These are phyloP conservation scores for Poliocrania exsul DNA, from an alignment of 2,797 vertebrate species.

Conservation along the genomic window DNA sequence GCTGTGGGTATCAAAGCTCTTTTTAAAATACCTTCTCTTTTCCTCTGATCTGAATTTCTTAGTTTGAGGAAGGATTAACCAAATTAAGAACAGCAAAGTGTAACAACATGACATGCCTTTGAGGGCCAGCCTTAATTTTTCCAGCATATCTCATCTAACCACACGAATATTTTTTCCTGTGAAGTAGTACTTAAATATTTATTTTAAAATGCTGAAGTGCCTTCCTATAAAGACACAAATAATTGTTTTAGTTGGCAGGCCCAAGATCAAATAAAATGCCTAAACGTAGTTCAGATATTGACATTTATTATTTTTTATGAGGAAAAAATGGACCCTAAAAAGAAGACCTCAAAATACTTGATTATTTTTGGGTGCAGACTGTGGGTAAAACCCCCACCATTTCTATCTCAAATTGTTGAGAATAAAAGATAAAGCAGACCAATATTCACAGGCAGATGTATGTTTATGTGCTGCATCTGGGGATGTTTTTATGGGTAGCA, in stretches of 20 bases:
- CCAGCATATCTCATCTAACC: conserved; percentile 75
- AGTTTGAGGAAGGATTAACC: conserved; percentile 66
- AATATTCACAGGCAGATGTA: not conserved
- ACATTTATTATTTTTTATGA: conserved; percentile 50
- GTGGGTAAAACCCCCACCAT: not conserved
- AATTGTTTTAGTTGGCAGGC: conserved; percentile 46
- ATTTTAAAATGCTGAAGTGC: conserved; percentile 77
- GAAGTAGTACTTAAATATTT: conserved; percentile 83
- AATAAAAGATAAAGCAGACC: not conserved
- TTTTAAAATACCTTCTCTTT: conserved; percentile 29
- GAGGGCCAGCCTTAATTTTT: conserved; percentile 70
- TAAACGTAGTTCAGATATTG: conserved; percentile 15
- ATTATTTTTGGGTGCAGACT: not conserved
- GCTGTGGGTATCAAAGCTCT: conserved; percentile 38
- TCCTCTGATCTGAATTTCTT: conserved; percentile 31
- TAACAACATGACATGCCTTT: conserved; percentile 60
- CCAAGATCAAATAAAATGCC: conserved; percentile 23
- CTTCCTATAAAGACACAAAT: conserved; percentile 45
- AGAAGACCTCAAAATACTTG: conserved; percentile 3
- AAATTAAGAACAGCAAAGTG: conserved; percentile 79
- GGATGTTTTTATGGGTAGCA: not conserved
- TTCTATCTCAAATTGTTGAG: not conserved
- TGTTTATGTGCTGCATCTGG: not conserved
- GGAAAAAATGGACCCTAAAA: conserved; percentile 20
- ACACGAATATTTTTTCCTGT: conserved; percentile 75